Percentiles rank a stretch among this genome's conserved stretches.
Conservation (phyloP, 2,113 vertebrate genomes). For the Atrichornis clamosus region DNA sequence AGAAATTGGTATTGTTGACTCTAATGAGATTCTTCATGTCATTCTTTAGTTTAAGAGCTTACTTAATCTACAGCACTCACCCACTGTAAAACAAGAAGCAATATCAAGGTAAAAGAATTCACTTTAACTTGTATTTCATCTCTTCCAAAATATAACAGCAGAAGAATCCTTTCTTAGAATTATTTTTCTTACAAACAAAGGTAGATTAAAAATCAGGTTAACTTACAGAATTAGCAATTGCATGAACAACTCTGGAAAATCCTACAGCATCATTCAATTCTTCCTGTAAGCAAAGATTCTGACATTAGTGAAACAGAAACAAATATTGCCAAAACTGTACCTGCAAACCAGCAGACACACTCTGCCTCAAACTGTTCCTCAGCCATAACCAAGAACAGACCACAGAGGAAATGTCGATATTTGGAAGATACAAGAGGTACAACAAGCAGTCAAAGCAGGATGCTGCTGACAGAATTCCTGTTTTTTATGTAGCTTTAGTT, state of each 20-base stretch:
- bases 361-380: neutral
- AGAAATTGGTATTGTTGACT: neutral
- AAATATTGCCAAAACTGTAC: neutral
- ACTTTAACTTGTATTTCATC: neutral
- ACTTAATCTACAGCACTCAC: neutral
- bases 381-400: neutral
- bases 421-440: neutral
- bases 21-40: neutral
- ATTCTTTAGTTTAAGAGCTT: neutral
- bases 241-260: constrained; percentile 93
- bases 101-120: neutral
- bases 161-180: neutral
- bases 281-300: constrained; percentile 74
- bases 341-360: neutral
- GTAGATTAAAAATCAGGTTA: neutral
- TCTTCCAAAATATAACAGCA: neutral
- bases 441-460: neutral
- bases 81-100: neutral
- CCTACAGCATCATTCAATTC: constrained; percentile 94
- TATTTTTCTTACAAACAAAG: neutral
- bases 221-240: constrained; percentile 95
- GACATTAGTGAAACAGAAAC: neutral
- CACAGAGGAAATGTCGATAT: neutral
- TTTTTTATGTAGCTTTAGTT: neutral
- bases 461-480: neutral